Evolutionary conservation across 2,113 vertebrate species (phyloP).

Genomic region (Prunella fulvescens): DNA sequence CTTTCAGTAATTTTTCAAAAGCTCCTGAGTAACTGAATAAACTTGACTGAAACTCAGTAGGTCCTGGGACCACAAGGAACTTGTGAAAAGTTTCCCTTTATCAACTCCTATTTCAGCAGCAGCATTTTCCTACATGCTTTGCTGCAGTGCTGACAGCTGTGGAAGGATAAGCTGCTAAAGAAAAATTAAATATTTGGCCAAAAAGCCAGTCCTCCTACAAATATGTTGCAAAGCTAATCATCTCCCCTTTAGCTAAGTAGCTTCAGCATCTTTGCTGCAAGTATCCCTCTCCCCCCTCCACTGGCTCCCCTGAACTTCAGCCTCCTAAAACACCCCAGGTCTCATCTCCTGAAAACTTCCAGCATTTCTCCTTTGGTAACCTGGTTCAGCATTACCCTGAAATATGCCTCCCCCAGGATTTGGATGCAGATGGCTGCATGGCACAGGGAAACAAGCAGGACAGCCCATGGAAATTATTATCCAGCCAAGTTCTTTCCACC

Average conservation of each 20-base stretch:
- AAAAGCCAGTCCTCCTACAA: background rate
- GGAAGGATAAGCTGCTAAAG: background rate
- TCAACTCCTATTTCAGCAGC: background rate
- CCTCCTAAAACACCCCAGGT: background rate
- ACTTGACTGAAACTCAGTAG: background rate
- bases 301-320: background rate
- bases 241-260: background rate
- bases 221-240: background rate
- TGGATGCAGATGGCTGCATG: background rate
- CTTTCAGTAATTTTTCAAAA: background rate
- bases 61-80: background rate
- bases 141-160: background rate
- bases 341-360: background rate
- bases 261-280: accelerated
- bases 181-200: background rate
- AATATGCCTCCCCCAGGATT: background rate
- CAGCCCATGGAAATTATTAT: background rate
- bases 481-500: background rate
- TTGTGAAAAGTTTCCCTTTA: background rate
- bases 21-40: background rate
- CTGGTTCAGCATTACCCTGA: background rate
- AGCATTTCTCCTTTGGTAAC: background rate
- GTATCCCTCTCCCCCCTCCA: background rate
- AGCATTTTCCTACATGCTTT: background rate
- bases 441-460: background rate